Base-by-base conservation (phyloP, 2,797 vertebrate species). In the Choloepus didactylus region DNA sequence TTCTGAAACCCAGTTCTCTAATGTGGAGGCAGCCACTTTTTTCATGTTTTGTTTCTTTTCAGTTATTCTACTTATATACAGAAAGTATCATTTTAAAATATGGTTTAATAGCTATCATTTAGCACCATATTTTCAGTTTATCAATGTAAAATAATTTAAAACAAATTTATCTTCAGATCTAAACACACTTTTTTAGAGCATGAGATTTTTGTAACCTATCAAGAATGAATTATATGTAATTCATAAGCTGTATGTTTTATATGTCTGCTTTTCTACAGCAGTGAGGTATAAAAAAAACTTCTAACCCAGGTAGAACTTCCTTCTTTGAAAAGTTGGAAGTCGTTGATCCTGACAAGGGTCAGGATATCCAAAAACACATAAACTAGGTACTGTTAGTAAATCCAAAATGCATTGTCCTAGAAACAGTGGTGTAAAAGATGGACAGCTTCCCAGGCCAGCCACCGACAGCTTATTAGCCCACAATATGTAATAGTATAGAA, bases 121-220 rank as follows among this genome's bases (percentile, higher is more conserved):
- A 83, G 49, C 54, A 56, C 23, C 31, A 73, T 84, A 80, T 87
- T 90, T 79, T 72, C 8, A 89, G 44, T 87, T 75, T 95, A 92
- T 85, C 54, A 79, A 8, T 73, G 12, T 95, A 87, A 87, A 73
- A 72, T 79, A 87, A 75, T 86, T 69, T n/a, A 64, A 87, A 44
- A 72, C 41, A 92, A 56, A 85, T 86, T 83, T 92, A 82, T 77
- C 69, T 82, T 76, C 91, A 46, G 23, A 67, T 77, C n/a, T 88
- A 76, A 83, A 49, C 6, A 81, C 7, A 72, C 7, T 82, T 79
- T 82, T 93, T 79, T 67, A 89, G 21, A 91, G n/a, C 35, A 59
- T 54, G 44, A 41, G 90, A 60, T 19, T 31, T 89, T 89, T 96
- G 49, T 93, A 79, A 88, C 51, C 2, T 49, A 60, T 66, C 23